Evolutionary conservation across 2,797 vertebrate species (phyloP), one percentile per base, ranked within the genome.

Genomic region (Hypotaenidia philippensis): DNA sequence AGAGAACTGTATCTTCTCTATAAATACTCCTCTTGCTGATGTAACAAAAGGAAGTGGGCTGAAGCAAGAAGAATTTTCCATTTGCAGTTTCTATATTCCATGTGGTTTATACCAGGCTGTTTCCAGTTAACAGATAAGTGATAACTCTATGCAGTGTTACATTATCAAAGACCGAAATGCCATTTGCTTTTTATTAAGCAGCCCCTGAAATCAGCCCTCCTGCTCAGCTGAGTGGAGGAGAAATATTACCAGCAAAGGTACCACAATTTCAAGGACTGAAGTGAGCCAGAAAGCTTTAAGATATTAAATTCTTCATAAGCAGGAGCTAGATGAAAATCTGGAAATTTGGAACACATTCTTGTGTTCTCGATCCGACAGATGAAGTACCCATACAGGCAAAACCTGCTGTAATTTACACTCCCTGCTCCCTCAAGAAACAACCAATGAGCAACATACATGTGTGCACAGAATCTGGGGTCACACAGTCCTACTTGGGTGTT

Each of bases 1-100:
- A 3, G 12, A 75, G 71, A 72, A 36, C 69, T 81, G 0, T 5
- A 66, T 40, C 89, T 80, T 32, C 72, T 40, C 21, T 32, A 70
- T 8, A 71, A 93, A 91, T 8, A 6, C 34, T 80, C 53, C 80
- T 81, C 69, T 69, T 52, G 71, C 90, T 45, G 55, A 40, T 55
- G 89, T 85, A 88, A 94, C 87, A 91, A 94, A 83, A 82, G 77
- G 10, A 86, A 31, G 52, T 32, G 75, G 78, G 74, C 1, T 64
- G 66, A 92, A 86, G 69, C 32, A 63, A 69, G 76, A 25, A 49
- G 74, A 72, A 78, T 89, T 79, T 92, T 85, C 84, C 80, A 83
- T 72, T 76, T 63, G 89, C 87, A 26, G 56, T 41, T 84, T 50
- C 59, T 60, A 3, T 15, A n/a, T 61, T 78, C 84, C 9, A 10